phyloP scores from a whole-genome alignment of 1,140 invertebrate species.

The Drosophila mayri region DNA sequence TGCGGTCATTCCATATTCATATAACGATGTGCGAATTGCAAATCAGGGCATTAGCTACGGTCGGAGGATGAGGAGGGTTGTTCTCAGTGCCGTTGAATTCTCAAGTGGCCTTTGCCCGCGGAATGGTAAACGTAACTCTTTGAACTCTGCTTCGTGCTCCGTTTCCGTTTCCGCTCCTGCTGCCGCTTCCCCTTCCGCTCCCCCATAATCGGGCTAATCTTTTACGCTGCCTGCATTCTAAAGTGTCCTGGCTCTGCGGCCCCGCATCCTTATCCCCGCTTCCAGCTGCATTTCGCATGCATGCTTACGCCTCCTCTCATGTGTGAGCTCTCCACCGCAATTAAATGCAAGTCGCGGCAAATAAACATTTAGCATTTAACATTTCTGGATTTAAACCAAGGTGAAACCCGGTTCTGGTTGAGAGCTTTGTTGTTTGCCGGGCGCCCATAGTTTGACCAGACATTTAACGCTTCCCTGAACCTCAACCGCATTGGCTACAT shows the following conservation, averaged over 20 bases:
- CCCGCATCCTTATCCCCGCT: neutral
- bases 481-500: constrained; percentile 76
- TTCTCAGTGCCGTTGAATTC: constrained; percentile 14
- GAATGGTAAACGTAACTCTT: constrained; percentile 52
- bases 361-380: constrained; percentile 18
- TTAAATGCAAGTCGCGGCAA: constrained; percentile 60
- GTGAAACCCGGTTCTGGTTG: neutral
- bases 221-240: constrained; percentile 82
- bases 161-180: constrained; percentile 44
- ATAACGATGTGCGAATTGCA: constrained; percentile 76
- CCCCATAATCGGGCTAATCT: constrained; percentile 78
- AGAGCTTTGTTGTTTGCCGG: constrained; percentile 22
- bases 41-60: constrained; percentile 54
- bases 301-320: constrained; percentile 44
- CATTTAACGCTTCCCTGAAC: constrained; percentile 75
- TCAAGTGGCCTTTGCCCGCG: constrained; percentile 45
- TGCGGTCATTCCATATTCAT: constrained; percentile 65
- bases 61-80: neutral
- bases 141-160: constrained; percentile 53
- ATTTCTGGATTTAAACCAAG: constrained; percentile 11
- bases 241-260: constrained; percentile 42
- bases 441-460: constrained; percentile 69
- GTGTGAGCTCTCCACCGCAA: constrained; percentile 43
- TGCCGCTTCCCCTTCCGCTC: constrained; percentile 32
- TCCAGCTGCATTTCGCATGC: constrained; percentile 61